Evolutionary conservation across 2,888 invertebrate species (phyloP).

Genomic region (Lasius fuliginosus): DNA sequence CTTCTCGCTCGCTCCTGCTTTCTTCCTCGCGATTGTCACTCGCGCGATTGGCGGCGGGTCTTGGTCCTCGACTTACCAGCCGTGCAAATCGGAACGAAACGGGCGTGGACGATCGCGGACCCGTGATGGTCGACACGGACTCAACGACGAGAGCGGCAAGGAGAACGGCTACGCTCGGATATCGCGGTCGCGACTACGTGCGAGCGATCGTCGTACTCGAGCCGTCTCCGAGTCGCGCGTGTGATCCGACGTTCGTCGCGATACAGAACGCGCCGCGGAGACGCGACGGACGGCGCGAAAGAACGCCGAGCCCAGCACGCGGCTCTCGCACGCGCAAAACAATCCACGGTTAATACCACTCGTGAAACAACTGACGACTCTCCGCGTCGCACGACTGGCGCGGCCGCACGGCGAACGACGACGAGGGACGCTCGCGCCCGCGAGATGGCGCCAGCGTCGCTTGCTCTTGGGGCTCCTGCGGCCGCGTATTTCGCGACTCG

Average conservation of each 20-base stretch:
- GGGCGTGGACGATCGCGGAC: conserved; percentile 53
- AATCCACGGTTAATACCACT: conserved; percentile 79
- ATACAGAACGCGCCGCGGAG: neutral
- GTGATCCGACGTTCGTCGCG: too few relatives aligned
- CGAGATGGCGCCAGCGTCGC: conserved; percentile 76
- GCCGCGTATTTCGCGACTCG: conserved; percentile 76
- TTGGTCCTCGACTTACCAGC: neutral
- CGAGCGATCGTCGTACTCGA: neutral
- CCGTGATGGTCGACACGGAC: neutral
- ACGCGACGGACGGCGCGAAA: conserved; percentile 39
- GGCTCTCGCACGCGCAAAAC: conserved; percentile 74
- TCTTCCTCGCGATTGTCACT: neutral
- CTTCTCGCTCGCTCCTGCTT: neutral
- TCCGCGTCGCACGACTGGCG: conserved; percentile 76
- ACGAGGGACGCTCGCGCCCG: conserved; percentile 68
- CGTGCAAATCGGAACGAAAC: conserved; percentile 48
- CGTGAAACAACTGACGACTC: conserved; percentile 82
- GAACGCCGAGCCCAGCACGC: conserved; percentile 56
- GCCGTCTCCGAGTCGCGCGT: too few relatives aligned
- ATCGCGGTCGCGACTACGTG: neutral
- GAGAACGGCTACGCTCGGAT: conserved; percentile 6
- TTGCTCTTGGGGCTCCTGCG: conserved; percentile 76
- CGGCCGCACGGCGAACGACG: conserved; percentile 72
- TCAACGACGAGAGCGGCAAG: neutral
- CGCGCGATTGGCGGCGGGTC: conserved; percentile 2